Evolutionary conservation across 2,797 vertebrate species (phyloP), one percentile per base, ranked within the genome.

Genomic region (Setipinna tenuifilis): DNA sequence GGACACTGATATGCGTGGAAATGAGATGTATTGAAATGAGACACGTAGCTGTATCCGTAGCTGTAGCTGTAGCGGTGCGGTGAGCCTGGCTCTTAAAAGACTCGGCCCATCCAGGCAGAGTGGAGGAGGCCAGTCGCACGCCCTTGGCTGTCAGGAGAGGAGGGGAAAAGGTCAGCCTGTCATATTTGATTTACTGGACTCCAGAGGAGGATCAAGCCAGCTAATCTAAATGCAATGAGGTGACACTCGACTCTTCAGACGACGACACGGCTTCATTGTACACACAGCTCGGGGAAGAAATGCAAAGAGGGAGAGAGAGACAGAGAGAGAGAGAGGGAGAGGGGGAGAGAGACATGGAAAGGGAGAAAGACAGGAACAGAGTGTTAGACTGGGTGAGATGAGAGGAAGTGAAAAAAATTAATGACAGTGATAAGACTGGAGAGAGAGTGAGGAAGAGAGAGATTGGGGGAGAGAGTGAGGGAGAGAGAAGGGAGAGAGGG

Each of bases 91-190:
- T 62, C n/a, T 41, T 62, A 23, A 25, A 65, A 25, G 23, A 65
- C 62, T 11, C 35, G 62, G n/a, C 62, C 25, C 61, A 23, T 65
- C 62, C 62, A 25, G 28, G 14, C 14, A 11, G 68, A 35, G 68
- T 6, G 5, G 28, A 93, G 89, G 86, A 44, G 35, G 87, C 86
- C 58, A 75, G 87, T 93, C 91, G 89, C 90, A 87, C 92, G 85
- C 82, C 94, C 94, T 95, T 95, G 94, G 92, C 92, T 93, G 93
- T 94, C 93, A 91, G 90, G 86, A 87, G 50, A 54, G 50, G 87
- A 90, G 90, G 90, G 92, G 87, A 94, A 75, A 95, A 95, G 94
- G 94, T 95, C 92, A 94, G 89, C 85, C 91, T 81, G 88, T 93
- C 93, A 93, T 90, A 86, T 90, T 92, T 93, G 92, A 94, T 95